phyloP scores from a whole-genome alignment of 2,888 invertebrate species.

The Resseliella maxima region DNA sequence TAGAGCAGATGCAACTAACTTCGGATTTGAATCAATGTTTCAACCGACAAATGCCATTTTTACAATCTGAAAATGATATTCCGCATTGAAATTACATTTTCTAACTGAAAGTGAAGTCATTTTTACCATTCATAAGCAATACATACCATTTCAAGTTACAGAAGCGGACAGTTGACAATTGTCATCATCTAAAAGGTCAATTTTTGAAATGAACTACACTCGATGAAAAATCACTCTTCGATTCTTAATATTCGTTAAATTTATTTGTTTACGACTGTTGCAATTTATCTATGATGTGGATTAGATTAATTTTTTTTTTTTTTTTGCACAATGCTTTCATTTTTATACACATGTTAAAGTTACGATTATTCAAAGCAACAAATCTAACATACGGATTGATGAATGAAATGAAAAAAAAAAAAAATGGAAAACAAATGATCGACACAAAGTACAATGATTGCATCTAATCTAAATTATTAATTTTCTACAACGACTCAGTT shows the following conservation, averaged over 20 bases:
- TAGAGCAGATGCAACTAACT: conserved; percentile 28
- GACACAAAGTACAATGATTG: neutral
- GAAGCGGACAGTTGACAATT: neutral
- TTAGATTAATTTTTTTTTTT: no score
- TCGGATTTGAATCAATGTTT: neutral
- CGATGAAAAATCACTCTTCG: neutral
- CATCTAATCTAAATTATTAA: neutral
- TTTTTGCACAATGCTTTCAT: neutral
- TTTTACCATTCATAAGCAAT: neutral
- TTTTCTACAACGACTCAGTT: neutral
- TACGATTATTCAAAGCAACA: neutral
- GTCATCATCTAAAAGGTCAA: neutral
- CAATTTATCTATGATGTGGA: conserved; percentile 2
- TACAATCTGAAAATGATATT: no score
- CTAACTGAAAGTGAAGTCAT: no score
- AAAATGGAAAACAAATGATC: neutral
- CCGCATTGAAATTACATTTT: no score
- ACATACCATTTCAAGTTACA: neutral
- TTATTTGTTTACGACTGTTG: conserved; percentile 32
- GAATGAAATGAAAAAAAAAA: neutral
- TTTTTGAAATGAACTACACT: neutral
- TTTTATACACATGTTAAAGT: neutral
- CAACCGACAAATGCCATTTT: no score
- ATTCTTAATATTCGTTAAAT: conserved; percentile 43
- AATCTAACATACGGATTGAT: neutral